Percentiles rank a stretch among this genome's conserved stretches.
phyloP scores from a whole-genome alignment of 1,140 invertebrate genomes.

The Drosophila insularis region DNA sequence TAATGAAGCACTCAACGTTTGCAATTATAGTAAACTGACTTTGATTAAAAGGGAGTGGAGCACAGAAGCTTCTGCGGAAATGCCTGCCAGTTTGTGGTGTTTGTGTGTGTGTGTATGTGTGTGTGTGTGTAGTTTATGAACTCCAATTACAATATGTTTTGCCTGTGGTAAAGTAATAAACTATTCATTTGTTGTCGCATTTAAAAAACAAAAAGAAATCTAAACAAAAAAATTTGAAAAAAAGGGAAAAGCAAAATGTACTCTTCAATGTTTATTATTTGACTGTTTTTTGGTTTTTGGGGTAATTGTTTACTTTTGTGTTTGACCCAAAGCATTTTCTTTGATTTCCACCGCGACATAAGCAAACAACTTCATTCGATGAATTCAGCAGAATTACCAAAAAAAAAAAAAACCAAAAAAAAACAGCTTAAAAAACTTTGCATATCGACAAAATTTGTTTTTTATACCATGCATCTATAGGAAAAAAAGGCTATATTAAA shows the following conservation, averaged over 20 bases:
- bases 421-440: constrained; percentile 2
- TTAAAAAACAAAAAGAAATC: neutral
- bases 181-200: constrained; percentile 18
- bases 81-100: constrained; percentile 1
- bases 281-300: neutral
- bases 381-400: constrained; percentile 6
- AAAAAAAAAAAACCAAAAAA: neutral
- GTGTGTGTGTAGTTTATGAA: constrained; percentile 12
- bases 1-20: constrained; percentile 47
- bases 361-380: constrained; percentile 12
- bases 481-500: too few relatives aligned
- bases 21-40: constrained; percentile 14
- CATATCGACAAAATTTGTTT: neutral
- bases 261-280: constrained; percentile 15
- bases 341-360: constrained; percentile 16
- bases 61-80: constrained; percentile 3
- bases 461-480: neutral
- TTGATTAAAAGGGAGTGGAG: constrained; percentile 18
- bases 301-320: constrained; percentile 9
- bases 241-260: neutral
- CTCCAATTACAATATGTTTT: constrained; percentile 5
- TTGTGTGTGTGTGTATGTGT: neutral
- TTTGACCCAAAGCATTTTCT: constrained; percentile 18
- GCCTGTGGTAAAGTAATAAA: constrained; percentile 10
- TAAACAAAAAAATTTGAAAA: constrained; percentile 1